Evolutionary conservation across 1,140 invertebrate species (phyloP), one percentile per base, ranked within the genome.

Genomic region (Oncopeltus fasciatus): DNA sequence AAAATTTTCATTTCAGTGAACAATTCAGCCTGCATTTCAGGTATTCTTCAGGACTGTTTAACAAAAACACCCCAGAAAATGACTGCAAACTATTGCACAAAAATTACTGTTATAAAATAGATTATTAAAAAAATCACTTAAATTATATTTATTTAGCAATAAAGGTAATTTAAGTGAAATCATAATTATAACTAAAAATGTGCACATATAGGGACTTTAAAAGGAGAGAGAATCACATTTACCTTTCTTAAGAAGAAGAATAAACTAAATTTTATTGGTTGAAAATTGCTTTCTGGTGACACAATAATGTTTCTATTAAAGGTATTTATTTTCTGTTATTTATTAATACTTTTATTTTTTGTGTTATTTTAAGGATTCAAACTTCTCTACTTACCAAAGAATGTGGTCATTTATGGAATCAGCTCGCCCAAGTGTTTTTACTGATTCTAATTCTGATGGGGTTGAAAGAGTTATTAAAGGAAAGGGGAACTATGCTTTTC

Each of bases 391-490:
- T 9, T 92, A 93, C 74, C 86, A 91, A 74, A 77, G 86, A 46
- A 94, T 94, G 90, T 94, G 89, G 90, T 85, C 87, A 1, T 90
- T 90, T 67, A 95, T 94, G 90, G 88, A 92, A 71, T 89, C 86
- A 0, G 83, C 87, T 14, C 77, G 86, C 51, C 88, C 89, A 0
- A 81, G 86, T 0, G 90, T 92, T 14, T 93, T 95, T 72, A 88
- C 89, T 1, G 78, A 80, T 57, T 90, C 82, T 66, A 94, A 92
- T 72, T 80, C 82, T 5, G 88, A 93, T 72, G 91, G 91, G 0
- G 88, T 93, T 1, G 86, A 92, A 21, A 76, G 87, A 28, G 91
- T 93, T 0, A 79, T 87, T 38, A 84, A 89, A 69, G 87, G 84
- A 4, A 87, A 88, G 69, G 92, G 92, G 51, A 84, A 81, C 46